Base-by-base conservation (phyloP, 2,888 invertebrate species). In the Hydriomena furcata region DNA sequence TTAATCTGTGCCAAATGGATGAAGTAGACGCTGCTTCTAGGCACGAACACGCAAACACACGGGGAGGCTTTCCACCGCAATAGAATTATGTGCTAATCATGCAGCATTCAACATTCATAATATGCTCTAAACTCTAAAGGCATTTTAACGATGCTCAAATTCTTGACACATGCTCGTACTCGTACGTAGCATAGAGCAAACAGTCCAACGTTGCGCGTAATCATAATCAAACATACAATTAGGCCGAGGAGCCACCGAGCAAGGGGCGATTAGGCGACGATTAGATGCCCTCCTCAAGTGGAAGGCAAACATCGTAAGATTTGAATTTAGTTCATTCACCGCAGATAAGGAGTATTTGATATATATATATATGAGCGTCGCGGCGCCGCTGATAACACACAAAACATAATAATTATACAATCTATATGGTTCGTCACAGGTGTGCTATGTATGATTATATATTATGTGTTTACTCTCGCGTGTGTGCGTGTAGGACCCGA, bases 231-330 rank as follows among this genome's bases (percentile, higher is more conserved):
- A 63, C 57, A 63, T 36, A 51, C 21, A 57, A 57, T 54, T 51
- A 48, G 52, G 41, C 5, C 43, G 37, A 5, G 8, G 32, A n/a
- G 24, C 11, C 20, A 21, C 17, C 42, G 10, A 7, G 52, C 38
- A 30, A 20, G 34, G n/a, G 51, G 40, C 41, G 35, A 23, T 32
- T 28, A 36, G 20, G 11, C 40, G 51, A 40, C 50, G 60, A 62
- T 58, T 65, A 60, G 53, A 55, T 55, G 55, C 36, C 40, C 41
- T 40, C 50, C 55, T 58, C 53, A 52, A 63, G 60, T 57, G 63
- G 47, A 55, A 43, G 37, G 48, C 41, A 61, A 61, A 64, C 47
- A 62, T 46, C 34, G 52, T 48, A 38, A 46, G 41, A 35, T 36
- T 35, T 46, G 27, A 46, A 46, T 42, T 35, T 37, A 37, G 46